Evolutionary conservation across 2,113 vertebrate genomes (phyloP).

Genomic region (Varanus komodoensis): DNA sequence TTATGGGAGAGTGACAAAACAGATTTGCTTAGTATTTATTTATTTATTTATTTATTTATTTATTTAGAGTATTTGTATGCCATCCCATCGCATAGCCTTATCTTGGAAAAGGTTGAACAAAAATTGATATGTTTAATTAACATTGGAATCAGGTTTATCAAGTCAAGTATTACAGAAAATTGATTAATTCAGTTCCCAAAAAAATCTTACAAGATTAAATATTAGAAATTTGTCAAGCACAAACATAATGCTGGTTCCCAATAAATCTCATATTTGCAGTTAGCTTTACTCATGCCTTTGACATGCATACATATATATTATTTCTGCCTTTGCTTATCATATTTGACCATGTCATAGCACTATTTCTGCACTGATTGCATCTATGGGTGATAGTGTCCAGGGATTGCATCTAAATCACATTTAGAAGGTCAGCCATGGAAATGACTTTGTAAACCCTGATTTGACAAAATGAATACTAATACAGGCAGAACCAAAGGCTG

Average conservation of each 20-base stretch:
- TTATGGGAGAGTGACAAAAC: too few species aligned
- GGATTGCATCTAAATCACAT: background rate
- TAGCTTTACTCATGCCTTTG: background rate
- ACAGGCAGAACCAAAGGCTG: background rate
- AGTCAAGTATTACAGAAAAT: background rate
- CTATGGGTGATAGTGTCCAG: background rate
- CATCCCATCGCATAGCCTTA: too few species aligned
- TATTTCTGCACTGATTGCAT: background rate
- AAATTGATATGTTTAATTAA: too few species aligned
- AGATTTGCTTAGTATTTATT: too few species aligned
- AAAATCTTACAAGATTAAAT: conserved; percentile 24
- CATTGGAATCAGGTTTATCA: background rate
- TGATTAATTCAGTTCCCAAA: conserved; percentile 42
- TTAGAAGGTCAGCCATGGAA: background rate
- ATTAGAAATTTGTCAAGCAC: background rate
- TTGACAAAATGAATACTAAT: background rate
- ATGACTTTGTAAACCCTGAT: background rate
- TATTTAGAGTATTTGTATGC: too few species aligned
- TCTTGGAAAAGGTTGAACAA: too few species aligned
- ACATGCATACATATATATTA: too few species aligned
- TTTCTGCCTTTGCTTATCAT: background rate
- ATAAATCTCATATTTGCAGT: background rate
- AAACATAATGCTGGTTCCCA: background rate
- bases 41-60: too few species aligned
- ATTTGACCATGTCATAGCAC: background rate